These are phyloP conservation scores for Drosophila elegans DNA, from an alignment of 1,140 invertebrate genomes.

Conservation along the genomic window DNA sequence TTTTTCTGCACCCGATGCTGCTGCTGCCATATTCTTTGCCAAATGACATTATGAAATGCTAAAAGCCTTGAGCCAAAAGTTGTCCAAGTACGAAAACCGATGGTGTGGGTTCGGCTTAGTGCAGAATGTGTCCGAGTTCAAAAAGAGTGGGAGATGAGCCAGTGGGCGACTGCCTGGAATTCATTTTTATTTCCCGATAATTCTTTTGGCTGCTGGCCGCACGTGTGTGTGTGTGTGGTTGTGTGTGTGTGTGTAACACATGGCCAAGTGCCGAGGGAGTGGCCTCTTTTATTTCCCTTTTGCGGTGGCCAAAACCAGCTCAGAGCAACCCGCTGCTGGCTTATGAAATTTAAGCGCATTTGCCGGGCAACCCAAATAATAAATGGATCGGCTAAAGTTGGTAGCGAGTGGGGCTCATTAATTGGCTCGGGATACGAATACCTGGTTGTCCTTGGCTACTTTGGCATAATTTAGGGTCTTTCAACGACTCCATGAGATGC, in stretches of 20 bases:
- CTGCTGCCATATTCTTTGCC: slow-evolving; percentile 41
- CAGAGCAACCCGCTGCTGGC: slow-evolving; percentile 51
- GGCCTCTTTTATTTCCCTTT: slow-evolving; percentile 22
- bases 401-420: slow-evolving; percentile 13
- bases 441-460: slow-evolving; percentile 36
- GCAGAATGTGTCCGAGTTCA: slow-evolving; percentile 10
- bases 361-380: slow-evolving; percentile 7
- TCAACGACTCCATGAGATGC: slow-evolving; percentile 37
- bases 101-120: slow-evolving; percentile 23
- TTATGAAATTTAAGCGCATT: slow-evolving; percentile 68
- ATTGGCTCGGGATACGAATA: slow-evolving; percentile 32
- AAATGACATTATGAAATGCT: slow-evolving; percentile 62
- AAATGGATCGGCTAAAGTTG: slow-evolving; percentile 21
- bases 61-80: slow-evolving; percentile 62
- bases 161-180: slow-evolving; percentile 59
- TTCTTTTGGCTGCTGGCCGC: slow-evolving; percentile 57
- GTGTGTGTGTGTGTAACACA: slow-evolving; percentile 42
- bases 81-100: slow-evolving; percentile 45
- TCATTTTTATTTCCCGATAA: slow-evolving; percentile 82
- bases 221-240: slow-evolving; percentile 27
- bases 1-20: slow-evolving; percentile 6
- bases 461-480: slow-evolving; percentile 47
- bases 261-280: slow-evolving; percentile 42
- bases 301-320: slow-evolving; percentile 44
- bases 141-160: not conserved